Conservation (phyloP, 1,140 invertebrate species). For the Megathymus violae region DNA sequence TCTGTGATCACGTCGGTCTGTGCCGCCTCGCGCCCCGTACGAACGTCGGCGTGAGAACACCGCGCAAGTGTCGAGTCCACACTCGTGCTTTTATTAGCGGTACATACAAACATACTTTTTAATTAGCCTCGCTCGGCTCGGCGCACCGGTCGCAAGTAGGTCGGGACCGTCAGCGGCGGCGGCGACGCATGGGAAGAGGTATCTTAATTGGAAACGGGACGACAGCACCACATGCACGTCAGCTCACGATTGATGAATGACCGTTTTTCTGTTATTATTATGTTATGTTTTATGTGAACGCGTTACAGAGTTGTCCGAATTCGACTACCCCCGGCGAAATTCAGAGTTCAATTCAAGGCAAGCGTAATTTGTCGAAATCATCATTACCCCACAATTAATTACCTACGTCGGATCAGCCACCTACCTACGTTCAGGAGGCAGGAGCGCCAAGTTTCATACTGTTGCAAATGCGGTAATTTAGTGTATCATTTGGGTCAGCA, state of each 20-base stretch:
- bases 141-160: conserved; percentile 40
- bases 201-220: conserved; percentile 6
- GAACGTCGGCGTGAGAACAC: conserved; percentile 69
- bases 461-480: too few species aligned
- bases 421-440: too few species aligned
- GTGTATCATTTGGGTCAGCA: too few species aligned
- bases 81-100: conserved; percentile 76
- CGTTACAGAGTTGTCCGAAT: too few species aligned
- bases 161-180: conserved; percentile 13
- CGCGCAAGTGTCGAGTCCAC: conserved; percentile 71
- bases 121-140: conserved; percentile 58
- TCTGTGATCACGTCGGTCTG: background rate
- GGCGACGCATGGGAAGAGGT: conserved; percentile 15
- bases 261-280: background rate
- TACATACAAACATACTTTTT: conserved; percentile 67
- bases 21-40: conserved; percentile 43
- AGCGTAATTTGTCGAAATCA: too few species aligned
- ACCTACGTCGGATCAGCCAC: too few species aligned
- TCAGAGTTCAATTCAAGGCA: background rate
- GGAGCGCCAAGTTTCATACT: too few species aligned
- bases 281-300: background rate
- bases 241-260: background rate
- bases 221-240: conserved; percentile 3
- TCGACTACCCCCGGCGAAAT: too few species aligned
- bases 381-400: too few species aligned